These are phyloP conservation scores for Eupelmus urozonus DNA, from an alignment of 2,888 invertebrate genomes.

Conservation along the genomic window DNA sequence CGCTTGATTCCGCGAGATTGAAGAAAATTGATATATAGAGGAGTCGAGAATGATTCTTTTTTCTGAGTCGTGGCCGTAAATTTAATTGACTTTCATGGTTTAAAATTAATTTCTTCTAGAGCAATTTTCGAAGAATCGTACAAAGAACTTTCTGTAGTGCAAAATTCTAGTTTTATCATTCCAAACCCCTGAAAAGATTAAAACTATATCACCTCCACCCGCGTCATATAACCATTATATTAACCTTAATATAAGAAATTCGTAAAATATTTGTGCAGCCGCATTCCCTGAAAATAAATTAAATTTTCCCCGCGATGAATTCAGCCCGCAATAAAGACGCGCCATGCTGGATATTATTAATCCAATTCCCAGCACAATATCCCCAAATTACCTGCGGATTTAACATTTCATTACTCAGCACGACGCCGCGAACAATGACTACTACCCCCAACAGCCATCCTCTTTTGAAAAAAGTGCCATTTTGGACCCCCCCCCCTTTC, in stretches of 20 bases:
- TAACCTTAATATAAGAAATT: conserved; percentile 38
- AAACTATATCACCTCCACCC: not conserved
- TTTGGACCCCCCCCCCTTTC: not conserved
- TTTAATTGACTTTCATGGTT: too few relatives aligned
- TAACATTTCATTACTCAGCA: not conserved
- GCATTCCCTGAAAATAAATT: conserved; percentile 15
- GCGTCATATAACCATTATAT: too few relatives aligned
- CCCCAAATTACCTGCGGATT: conserved; percentile 19
- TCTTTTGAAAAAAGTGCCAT: conserved; percentile 7
- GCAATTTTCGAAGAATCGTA: too few relatives aligned
- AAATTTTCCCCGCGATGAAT: conserved; percentile 29
- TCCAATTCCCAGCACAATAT: conserved; percentile 12
- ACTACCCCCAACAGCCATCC: not conserved
- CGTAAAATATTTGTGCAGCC: conserved; percentile 40
- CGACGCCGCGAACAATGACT: not conserved
- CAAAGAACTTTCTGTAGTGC: too few relatives aligned
- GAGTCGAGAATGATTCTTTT: too few relatives aligned
- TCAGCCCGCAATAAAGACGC: too few relatives aligned
- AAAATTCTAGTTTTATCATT: too few relatives aligned
- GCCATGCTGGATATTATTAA: conserved; percentile 26
- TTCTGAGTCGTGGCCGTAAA: too few relatives aligned
- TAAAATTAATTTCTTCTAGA: too few relatives aligned
- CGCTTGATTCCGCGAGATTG: conserved; percentile 5
- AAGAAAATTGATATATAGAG: not conserved
- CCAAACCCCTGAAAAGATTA: not conserved